Percentiles rank a stretch among this genome's conserved stretches.
These are phyloP conservation scores for Scaptomyza flava DNA, from an alignment of 2,888 invertebrate species.

Conservation along the genomic window DNA sequence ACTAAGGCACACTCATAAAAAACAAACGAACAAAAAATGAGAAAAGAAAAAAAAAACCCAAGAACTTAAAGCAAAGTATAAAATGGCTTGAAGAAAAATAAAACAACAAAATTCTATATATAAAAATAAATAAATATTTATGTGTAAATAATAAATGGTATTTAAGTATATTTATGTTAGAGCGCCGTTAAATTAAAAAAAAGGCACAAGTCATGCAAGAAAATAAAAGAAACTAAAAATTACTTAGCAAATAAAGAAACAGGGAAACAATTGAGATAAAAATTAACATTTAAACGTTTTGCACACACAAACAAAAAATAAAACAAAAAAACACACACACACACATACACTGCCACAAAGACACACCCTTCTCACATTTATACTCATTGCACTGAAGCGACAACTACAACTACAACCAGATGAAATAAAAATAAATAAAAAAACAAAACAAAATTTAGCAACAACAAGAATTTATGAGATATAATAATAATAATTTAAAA, in stretches of 20 bases:
- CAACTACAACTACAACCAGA: constrained; percentile 34
- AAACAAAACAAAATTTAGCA: constrained; percentile 77
- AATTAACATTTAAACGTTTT: constrained; percentile 77
- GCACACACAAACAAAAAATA: constrained; percentile 47
- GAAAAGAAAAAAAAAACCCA: constrained; percentile 13
- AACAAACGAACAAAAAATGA: constrained; percentile 21
- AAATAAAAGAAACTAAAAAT: constrained; percentile 46
- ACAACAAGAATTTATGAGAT: constrained; percentile 80
- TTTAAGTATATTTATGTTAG: constrained; percentile 78
- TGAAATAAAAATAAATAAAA: constrained; percentile 33
- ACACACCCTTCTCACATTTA: constrained; percentile 37
- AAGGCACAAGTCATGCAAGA: constrained; percentile 47
- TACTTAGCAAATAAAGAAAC: constrained; percentile 80
- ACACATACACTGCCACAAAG: constrained; percentile 24
- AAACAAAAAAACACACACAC: constrained; percentile 28
- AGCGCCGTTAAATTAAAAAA: constrained; percentile 62
- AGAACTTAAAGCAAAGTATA: constrained; percentile 46
- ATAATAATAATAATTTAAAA: constrained; percentile 71
- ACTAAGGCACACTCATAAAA: constrained; percentile 45
- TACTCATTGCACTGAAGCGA: constrained; percentile 35
- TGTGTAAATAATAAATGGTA: constrained; percentile 66
- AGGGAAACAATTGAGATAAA: constrained; percentile 82
- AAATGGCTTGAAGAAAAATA: constrained; percentile 50
- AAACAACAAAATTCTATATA: constrained; percentile 11
- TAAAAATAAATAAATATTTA: constrained; percentile 54